These are phyloP conservation scores for Belgica antarctica DNA, from an alignment of 2,888 invertebrate species.

Conservation along the genomic window DNA sequence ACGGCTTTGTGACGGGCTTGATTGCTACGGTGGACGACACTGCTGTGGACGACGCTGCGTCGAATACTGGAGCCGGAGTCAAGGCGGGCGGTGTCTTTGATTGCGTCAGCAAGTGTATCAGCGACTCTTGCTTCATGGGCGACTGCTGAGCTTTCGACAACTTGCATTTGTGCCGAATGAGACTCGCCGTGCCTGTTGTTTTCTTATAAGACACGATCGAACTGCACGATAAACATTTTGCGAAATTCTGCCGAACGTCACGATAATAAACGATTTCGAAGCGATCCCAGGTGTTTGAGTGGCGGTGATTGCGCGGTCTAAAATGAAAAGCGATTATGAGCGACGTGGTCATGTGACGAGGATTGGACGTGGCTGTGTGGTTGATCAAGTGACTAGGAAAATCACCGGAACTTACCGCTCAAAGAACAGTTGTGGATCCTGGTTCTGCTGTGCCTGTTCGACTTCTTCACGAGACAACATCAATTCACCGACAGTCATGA, in stretches of 20 bases:
- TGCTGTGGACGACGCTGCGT: background rate
- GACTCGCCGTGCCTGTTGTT: constrained; percentile 35
- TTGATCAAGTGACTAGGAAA: background rate
- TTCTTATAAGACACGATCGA: constrained; percentile 37
- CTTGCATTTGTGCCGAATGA: constrained; percentile 34
- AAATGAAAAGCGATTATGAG: background rate
- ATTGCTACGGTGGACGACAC: constrained; percentile 20
- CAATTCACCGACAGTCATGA: constrained; percentile 31
- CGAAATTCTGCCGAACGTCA: constrained; percentile 39
- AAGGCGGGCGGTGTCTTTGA: background rate
- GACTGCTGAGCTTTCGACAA: background rate
- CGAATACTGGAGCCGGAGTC: constrained; percentile 27
- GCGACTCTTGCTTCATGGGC: constrained; percentile 1
- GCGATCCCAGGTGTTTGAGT: constrained; percentile 44
- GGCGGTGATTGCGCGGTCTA: constrained; percentile 42
- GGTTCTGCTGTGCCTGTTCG: constrained; percentile 24
- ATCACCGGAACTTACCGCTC: constrained; percentile 32
- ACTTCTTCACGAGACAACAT: constrained; percentile 35
- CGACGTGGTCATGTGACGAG: background rate
- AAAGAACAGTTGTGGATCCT: constrained; percentile 34
- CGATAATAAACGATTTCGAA: constrained; percentile 45
- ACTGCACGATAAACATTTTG: constrained; percentile 40
- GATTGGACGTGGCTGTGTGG: background rate
- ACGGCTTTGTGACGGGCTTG: background rate
- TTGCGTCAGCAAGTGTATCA: background rate